Conservation (phyloP, 2,797 vertebrate genomes). For the Pangasius mekongensis region DNA sequence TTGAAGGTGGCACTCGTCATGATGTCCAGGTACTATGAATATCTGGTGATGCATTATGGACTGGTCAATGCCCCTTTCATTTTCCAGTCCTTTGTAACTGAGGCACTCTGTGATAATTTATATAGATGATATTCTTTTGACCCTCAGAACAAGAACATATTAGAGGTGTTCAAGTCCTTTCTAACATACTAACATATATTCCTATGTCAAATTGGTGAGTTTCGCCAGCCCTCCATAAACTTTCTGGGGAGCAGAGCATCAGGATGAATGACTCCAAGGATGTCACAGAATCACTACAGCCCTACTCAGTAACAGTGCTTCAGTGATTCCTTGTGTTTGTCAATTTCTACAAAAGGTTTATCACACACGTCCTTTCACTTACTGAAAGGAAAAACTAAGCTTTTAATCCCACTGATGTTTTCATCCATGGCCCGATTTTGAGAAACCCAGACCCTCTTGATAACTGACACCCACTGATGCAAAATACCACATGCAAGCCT, state of each 20-base stretch:
- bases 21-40: background rate
- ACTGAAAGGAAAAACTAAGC: background rate
- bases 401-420: background rate
- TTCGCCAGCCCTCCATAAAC: background rate
- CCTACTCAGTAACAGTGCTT: background rate
- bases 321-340: background rate
- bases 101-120: background rate
- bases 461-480: background rate
- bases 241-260: background rate
- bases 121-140: background rate
- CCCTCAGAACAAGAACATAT: background rate
- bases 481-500: background rate
- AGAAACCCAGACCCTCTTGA: background rate
- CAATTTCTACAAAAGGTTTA: background rate
- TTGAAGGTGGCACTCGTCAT: background rate
- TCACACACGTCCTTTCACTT: background rate
- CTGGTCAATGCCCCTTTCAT: background rate
- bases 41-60: background rate
- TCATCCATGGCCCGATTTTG: background rate
- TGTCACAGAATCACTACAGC: background rate
- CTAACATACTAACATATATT: background rate
- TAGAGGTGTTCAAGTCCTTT: background rate
- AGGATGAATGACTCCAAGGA: background rate
- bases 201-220: background rate
- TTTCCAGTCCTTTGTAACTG: background rate